phyloP scores from a whole-genome alignment of 2,888 invertebrate species.

The Autographa pulchrina region DNA sequence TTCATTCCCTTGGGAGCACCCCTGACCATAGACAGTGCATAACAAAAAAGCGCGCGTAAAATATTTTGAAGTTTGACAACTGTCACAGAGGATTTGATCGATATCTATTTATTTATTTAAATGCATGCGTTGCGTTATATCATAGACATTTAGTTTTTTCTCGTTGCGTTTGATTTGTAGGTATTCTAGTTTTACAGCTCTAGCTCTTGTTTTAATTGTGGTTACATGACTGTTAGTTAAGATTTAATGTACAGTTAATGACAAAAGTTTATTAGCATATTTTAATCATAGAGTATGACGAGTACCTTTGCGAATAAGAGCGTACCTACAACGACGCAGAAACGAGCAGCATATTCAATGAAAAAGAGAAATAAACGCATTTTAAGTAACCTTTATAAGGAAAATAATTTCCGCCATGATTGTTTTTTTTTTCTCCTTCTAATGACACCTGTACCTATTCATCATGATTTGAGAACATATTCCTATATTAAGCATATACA shows the following conservation, averaged over 20 bases:
- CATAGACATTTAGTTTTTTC: conserved; percentile 35
- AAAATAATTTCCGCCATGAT: no score
- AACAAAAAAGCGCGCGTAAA: conserved; percentile 84
- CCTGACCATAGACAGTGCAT: conserved; percentile 73
- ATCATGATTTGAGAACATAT: no score
- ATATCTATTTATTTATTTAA: conserved; percentile 82
- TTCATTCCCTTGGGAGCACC: conserved; percentile 62
- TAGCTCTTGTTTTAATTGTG: conserved; percentile 25
- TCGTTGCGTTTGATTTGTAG: conserved; percentile 19
- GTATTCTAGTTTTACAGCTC: conserved; percentile 24
- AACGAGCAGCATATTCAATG: no score
- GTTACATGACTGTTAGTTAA: neutral
- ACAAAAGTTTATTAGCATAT: neutral
- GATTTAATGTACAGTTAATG: neutral
- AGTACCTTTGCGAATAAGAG: no score
- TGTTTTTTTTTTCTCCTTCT: no score
- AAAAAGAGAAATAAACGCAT: no score
- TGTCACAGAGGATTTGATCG: conserved; percentile 82
- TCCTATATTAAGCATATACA: no score
- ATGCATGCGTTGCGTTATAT: conserved; percentile 63
- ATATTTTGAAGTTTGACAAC: conserved; percentile 88
- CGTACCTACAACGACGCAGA: no score
- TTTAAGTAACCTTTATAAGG: no score
- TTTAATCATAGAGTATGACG: no score
- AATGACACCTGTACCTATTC: no score